Conservation (phyloP, 2,888 invertebrate species). For the Hetaerina titia region DNA sequence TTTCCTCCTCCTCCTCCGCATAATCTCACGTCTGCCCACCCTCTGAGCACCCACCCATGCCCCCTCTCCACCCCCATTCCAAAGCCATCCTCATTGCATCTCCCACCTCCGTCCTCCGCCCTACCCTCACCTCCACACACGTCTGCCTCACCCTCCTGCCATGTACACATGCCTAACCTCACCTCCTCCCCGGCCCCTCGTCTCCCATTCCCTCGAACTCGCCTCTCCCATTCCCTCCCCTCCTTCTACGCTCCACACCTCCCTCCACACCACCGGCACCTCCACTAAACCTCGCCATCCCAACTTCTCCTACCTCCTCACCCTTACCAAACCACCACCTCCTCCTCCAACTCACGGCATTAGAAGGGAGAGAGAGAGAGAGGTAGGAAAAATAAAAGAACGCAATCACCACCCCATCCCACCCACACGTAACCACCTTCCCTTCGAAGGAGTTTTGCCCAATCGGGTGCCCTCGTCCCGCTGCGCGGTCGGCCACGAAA, state of each 20-base stretch:
- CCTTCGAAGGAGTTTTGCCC: conserved; percentile 18
- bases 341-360: neutral
- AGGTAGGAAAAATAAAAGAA: too few species aligned
- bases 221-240: neutral
- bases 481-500: conserved; percentile 48
- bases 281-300: neutral
- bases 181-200: neutral
- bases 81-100: neutral
- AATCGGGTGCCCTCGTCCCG: conserved; percentile 43
- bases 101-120: neutral
- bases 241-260: neutral
- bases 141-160: neutral
- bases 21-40: neutral
- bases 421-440: conserved; percentile 45
- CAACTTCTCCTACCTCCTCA: neutral
- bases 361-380: neutral
- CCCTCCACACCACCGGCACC: neutral
- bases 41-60: neutral
- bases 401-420: conserved; percentile 16
- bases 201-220: neutral
- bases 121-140: neutral
- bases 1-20: neutral
- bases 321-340: neutral
- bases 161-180: neutral
- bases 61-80: neutral